Evolutionary conservation across 2,888 invertebrate genomes (phyloP).

Genomic region (Pyrrhia umbra): DNA sequence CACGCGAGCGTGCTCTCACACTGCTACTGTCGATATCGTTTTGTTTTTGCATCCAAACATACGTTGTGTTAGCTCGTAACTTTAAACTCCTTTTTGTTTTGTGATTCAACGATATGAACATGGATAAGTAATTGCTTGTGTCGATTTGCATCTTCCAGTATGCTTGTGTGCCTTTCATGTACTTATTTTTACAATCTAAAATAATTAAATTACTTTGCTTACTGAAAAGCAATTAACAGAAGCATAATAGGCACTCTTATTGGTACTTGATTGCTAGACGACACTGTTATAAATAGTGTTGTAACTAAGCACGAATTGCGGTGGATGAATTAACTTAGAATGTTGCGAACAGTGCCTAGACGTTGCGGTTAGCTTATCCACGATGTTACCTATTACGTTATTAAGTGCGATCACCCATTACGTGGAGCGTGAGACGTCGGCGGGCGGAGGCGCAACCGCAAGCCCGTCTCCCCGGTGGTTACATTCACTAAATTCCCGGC

Average conservation of each 20-base stretch:
- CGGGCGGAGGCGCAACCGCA: constrained; percentile 78
- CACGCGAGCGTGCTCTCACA: constrained; percentile 70
- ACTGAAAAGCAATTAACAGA: constrained; percentile 43
- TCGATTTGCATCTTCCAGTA: constrained; percentile 69
- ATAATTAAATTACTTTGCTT: constrained; percentile 37
- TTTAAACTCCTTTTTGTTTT: constrained; percentile 77
- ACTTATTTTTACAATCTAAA: constrained; percentile 32
- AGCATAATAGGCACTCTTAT: constrained; percentile 28
- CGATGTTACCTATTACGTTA: constrained; percentile 79
- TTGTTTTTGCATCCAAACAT: constrained; percentile 76
- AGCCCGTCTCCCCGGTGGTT: constrained; percentile 81
- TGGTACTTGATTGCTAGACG: constrained; percentile 45
- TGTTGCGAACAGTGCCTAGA: constrained; percentile 61
- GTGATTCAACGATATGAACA: constrained; percentile 76
- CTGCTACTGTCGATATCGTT: constrained; percentile 78
- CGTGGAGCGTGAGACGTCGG: constrained; percentile 72
- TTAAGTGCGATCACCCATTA: constrained; percentile 83
- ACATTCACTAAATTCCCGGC: constrained; percentile 88
- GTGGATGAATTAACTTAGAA: constrained; percentile 56
- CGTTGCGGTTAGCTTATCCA: constrained; percentile 75
- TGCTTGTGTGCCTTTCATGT: constrained; percentile 35
- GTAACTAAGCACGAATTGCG: constrained; percentile 59
- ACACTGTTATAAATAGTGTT: constrained; percentile 50
- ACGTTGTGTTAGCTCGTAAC: constrained; percentile 73
- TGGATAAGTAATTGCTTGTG: constrained; percentile 78